Conservation (phyloP, 2,888 invertebrate genomes). For the Empis livida region DNA sequence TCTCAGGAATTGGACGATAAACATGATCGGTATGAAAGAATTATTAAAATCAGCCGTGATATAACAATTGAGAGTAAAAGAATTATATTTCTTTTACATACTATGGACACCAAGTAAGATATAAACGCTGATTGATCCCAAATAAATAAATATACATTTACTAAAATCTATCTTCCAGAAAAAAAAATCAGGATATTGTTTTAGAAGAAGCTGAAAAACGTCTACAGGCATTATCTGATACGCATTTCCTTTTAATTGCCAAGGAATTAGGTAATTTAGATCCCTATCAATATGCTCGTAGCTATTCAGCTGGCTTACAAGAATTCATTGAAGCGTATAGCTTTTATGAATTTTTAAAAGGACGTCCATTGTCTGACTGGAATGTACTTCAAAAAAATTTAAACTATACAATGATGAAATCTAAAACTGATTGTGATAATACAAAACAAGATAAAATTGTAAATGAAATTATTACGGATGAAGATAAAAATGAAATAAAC, state of each 20-base stretch:
- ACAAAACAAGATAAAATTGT: conserved; percentile 4
- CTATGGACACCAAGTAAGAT: conserved; percentile 37
- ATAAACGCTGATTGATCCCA: too few relatives aligned
- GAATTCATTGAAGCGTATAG: conserved; percentile 80
- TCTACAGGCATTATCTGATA: conserved; percentile 42
- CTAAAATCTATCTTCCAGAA: too few relatives aligned
- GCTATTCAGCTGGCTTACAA: conserved; percentile 52
- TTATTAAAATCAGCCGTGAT: conserved; percentile 70
- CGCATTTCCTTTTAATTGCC: conserved; percentile 53
- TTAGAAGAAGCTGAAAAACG: conserved; percentile 53
- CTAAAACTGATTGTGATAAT: conserved; percentile 1
- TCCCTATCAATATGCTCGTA: conserved; percentile 51
- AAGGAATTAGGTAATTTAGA: conserved; percentile 59
- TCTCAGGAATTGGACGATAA: conserved; percentile 55
- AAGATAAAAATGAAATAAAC: background rate
- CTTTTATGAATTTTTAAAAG: conserved; percentile 56
- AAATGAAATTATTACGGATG: background rate
- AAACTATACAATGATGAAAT: conserved; percentile 26
- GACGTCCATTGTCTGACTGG: conserved; percentile 47
- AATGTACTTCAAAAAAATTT: conserved; percentile 43
- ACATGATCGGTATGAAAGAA: conserved; percentile 71
- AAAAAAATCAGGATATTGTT: conserved; percentile 41
- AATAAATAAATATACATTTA: too few relatives aligned
- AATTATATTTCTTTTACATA: conserved; percentile 75
- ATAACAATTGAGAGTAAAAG: conserved; percentile 84